A percentile compares a stretch with the other conserved stretches of the same genome.
These are phyloP conservation scores for Agrochola litura DNA, from an alignment of 2,888 invertebrate species.

Conservation along the genomic window DNA sequence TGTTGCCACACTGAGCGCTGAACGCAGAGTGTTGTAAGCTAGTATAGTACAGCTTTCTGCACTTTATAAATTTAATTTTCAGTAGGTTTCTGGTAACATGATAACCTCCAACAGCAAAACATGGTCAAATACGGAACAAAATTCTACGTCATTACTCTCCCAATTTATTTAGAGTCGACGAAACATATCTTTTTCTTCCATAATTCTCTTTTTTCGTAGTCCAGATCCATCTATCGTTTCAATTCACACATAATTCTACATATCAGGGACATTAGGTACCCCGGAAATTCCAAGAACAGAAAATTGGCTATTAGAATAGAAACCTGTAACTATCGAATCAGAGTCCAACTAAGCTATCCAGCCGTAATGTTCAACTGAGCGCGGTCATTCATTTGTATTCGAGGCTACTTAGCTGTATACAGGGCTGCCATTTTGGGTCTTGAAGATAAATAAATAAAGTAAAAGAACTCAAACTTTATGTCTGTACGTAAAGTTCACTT, in stretches of 20 bases:
- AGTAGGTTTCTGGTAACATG: background rate
- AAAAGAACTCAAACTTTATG: background rate
- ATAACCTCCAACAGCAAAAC: background rate
- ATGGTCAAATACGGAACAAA: background rate
- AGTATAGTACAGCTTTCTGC: background rate
- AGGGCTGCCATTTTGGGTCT: slow-evolving; percentile 24
- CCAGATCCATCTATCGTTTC: no score
- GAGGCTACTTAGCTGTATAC: slow-evolving; percentile 16
- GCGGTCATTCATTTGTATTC: slow-evolving; percentile 11
- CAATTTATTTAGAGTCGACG: no score
- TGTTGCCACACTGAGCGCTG: no score
- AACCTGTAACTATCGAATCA: slow-evolving; percentile 15
- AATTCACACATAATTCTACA: no score
- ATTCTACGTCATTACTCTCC: no score
- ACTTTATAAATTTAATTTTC: background rate
- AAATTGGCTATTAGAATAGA: slow-evolving; percentile 24
- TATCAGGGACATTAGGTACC: background rate
- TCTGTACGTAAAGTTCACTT: background rate
- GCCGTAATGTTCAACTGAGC: slow-evolving; percentile 40
- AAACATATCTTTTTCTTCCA: no score
- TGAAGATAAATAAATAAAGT: background rate
- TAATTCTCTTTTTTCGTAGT: no score
- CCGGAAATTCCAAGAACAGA: slow-evolving; percentile 5
- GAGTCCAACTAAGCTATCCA: slow-evolving; percentile 11
- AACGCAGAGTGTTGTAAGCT: no score